These are phyloP conservation scores for Solenodon paradoxus DNA, from an alignment of 2,113 vertebrate species.

Conservation along the genomic window DNA sequence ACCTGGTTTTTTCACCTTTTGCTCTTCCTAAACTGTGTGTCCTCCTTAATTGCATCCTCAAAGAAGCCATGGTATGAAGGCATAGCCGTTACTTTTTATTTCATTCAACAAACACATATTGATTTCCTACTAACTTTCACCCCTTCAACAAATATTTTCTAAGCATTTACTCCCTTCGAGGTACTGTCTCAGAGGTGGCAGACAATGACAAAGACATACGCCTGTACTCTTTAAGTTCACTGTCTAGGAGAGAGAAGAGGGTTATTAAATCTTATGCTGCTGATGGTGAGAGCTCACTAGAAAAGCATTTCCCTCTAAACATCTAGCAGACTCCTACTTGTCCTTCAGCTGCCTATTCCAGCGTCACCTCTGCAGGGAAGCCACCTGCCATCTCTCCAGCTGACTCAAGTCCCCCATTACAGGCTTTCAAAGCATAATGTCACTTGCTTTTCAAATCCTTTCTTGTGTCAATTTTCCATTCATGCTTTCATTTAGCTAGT, in stretches of 20 bases:
- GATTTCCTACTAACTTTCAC: conserved; percentile 31
- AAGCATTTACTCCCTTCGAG: conserved; percentile 26
- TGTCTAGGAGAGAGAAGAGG: not conserved
- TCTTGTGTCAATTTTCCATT: not conserved
- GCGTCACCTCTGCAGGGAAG: not conserved
- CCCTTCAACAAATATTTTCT: conserved; percentile 20
- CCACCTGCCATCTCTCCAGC: not conserved
- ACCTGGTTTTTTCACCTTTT: not conserved
- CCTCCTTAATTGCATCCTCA: not conserved
- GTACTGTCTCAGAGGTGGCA: not conserved
- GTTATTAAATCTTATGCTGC: not conserved
- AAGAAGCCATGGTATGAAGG: not conserved
- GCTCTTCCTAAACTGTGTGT: not conserved
- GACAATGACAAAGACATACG: conserved; percentile 11
- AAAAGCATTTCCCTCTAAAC: not conserved
- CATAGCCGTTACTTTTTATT: conserved; percentile 29
- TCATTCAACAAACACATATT: not conserved
- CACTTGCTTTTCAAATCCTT: not conserved
- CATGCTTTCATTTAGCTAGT: not conserved
- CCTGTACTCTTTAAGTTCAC: not conserved
- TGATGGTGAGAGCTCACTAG: not conserved
- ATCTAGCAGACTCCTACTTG: not conserved
- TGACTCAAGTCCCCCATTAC: not conserved
- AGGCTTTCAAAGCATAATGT: not conserved
- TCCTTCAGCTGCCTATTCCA: not conserved